phyloP scores from a whole-genome alignment of 1,140 invertebrate species.

The Thalassaphorura encarpata region DNA sequence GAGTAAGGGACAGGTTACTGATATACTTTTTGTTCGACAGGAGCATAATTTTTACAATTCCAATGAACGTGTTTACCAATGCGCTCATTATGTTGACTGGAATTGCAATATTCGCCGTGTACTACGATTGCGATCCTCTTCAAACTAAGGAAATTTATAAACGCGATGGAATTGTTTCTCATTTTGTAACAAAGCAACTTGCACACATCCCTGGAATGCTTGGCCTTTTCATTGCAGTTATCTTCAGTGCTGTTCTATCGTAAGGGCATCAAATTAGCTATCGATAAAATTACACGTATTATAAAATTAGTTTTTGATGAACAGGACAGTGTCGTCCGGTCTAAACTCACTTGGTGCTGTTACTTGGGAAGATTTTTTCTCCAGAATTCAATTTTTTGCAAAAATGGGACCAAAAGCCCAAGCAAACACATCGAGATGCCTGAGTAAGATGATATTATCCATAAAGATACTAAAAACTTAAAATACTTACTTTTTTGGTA shows the following conservation, averaged over 20 bases:
- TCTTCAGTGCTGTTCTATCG: slow-evolving; percentile 24
- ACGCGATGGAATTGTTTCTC: slow-evolving; percentile 25
- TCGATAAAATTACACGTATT: background rate
- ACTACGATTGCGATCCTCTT: slow-evolving; percentile 36
- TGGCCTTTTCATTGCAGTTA: slow-evolving; percentile 21
- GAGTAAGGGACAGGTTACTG: no score
- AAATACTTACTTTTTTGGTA: background rate
- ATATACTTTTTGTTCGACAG: background rate
- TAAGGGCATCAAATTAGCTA: background rate
- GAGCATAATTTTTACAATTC: background rate
- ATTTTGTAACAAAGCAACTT: slow-evolving; percentile 23
- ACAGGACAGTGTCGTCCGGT: slow-evolving; percentile 41
- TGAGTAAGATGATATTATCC: background rate
- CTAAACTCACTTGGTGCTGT: slow-evolving; percentile 42
- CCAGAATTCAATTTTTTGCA: slow-evolving; percentile 32
- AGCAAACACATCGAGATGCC: slow-evolving; percentile 18
- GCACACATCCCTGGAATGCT: slow-evolving; percentile 21
- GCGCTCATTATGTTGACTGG: slow-evolving; percentile 29
- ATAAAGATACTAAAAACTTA: background rate
- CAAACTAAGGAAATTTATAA: slow-evolving; percentile 15
- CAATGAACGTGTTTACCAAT: slow-evolving; percentile 18
- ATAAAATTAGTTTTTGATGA: background rate
- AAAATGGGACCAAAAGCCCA: slow-evolving; percentile 35
- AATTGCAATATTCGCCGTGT: slow-evolving; percentile 36
- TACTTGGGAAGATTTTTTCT: slow-evolving; percentile 40